Percentiles rank a stretch among this genome's conserved stretches.
phyloP scores from a whole-genome alignment of 2,888 invertebrate genomes.

The Archips xylosteana region DNA sequence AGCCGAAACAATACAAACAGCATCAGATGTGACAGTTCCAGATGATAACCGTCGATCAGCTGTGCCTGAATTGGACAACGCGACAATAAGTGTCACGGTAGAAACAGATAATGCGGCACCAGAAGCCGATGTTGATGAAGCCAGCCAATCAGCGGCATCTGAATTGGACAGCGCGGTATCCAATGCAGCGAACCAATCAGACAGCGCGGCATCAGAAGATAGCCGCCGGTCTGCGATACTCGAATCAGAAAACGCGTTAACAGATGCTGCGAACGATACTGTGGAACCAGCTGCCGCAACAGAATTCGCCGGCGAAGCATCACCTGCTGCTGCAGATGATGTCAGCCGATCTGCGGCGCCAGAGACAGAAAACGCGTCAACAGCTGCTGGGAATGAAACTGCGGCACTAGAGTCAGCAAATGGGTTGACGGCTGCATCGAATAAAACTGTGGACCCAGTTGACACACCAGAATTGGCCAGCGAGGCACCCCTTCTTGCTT shows the following conservation, averaged over 20 bases:
- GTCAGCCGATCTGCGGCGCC: background rate
- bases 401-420: background rate
- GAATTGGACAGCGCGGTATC: background rate
- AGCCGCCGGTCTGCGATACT: background rate
- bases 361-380: background rate
- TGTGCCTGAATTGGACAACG: background rate
- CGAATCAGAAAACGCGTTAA: background rate
- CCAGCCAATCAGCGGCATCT: background rate
- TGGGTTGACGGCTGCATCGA: background rate
- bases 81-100: background rate
- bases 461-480: background rate
- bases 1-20: background rate
- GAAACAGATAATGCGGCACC: background rate
- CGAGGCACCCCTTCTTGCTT: background rate
- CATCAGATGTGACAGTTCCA: background rate
- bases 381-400: background rate
- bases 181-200: background rate
- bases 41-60: too few species aligned
- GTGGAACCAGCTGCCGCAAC: background rate
- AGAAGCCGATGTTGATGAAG: background rate
- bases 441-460: background rate
- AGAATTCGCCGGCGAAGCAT: background rate
- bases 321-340: background rate
- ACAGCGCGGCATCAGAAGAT: background rate
- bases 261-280: background rate